These are phyloP conservation scores for Addax nasomaculatus DNA, from an alignment of 2,113 vertebrate species.

Conservation along the genomic window DNA sequence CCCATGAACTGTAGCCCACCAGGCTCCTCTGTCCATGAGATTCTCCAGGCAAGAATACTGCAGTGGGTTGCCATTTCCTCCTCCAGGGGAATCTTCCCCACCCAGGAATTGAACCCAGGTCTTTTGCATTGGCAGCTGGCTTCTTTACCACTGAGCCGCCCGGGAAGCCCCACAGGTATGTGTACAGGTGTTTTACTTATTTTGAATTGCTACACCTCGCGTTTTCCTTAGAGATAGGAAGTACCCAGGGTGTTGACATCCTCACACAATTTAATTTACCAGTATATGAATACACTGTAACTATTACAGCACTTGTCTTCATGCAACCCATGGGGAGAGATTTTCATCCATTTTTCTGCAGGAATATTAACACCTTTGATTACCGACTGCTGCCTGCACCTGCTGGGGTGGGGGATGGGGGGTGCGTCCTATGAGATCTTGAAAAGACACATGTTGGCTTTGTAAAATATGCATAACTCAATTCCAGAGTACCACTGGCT, in stretches of 20 bases:
- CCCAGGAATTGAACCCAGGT: background rate
- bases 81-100: background rate
- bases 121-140: background rate
- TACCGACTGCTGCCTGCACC: background rate
- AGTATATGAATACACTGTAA: rapidly evolving
- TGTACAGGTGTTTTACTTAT: rapidly evolving
- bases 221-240: background rate
- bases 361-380: background rate
- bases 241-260: background rate
- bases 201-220: background rate
- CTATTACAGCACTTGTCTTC: background rate
- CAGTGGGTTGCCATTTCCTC: background rate
- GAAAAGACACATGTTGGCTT: background rate
- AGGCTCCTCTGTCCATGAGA: background rate
- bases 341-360: rapidly evolving
- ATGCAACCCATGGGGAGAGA: background rate
- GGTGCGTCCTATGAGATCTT: background rate
- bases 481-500: background rate
- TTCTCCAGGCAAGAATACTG: background rate
- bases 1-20: background rate
- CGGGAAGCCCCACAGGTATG: rapidly evolving
- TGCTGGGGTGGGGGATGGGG: background rate
- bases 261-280: background rate
- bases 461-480: background rate
- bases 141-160: background rate